Base-by-base conservation (phyloP, 2,113 vertebrate genomes). In the Agelaius phoeniceus region DNA sequence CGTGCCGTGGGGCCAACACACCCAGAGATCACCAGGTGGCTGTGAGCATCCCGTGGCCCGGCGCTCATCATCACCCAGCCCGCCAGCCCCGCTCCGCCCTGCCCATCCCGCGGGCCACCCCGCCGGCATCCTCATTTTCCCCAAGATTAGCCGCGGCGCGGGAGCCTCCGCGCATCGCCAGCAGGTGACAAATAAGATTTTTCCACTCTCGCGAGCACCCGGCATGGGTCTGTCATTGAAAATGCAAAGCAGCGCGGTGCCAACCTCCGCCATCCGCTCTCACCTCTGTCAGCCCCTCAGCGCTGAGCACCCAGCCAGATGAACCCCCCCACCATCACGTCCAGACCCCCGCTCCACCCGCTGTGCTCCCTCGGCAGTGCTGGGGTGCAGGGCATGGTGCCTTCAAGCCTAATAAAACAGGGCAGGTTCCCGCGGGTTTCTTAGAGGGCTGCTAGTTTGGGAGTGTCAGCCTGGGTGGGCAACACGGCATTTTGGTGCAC, bases 101-200 rank as follows among this genome's bases (percentile, higher is more conserved):
- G 66, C 77, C 48, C 12, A 2, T 58, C 69, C 90, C 16, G 1
- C 3, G 7, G 95, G 94, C 95, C 84, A 84, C 94, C 94, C 94
- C 1, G 10, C 96, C 14, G 1, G 84, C 89, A 91, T 87, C 94
- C 94, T 96, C 88, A 93, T 94, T 96, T 95, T 94, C 90, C 95
- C 82, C 54, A 17, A 89, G 94, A 96, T 96, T 95, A 96, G 92
- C 92, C 1, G 19, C 92, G n/a, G 90, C 27, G 84, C 96, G 57
- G 90, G 94, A 94, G 96, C 79, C 92, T 94, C 96, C 18, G 77
- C 12, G 10, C 92, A 95, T 68, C 89, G 35, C 92, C 96, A 96
- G 96, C 96, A 93, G 97, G 97, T 97, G 96, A 97, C 97, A 97
- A 97, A 97, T 97, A 97, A 96, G 97, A 97, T 97, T 96, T 97